Evolutionary conservation across 1,140 invertebrate species (phyloP).

Genomic region (Drosophila micromelanica): DNA sequence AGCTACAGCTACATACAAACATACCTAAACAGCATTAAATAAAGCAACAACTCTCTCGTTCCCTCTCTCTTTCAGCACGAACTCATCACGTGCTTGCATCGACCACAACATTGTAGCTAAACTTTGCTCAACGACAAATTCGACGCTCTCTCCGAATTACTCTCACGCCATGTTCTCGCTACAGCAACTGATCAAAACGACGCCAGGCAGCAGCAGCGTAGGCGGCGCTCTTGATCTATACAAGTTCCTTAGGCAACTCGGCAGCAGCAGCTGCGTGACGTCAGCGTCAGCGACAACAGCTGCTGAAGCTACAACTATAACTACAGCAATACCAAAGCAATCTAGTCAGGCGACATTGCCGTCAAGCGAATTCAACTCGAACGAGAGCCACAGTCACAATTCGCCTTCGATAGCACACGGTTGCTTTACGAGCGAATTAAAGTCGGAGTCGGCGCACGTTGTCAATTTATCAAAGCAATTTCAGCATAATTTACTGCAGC

Average conservation of each 20-base stretch:
- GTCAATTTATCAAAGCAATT: constrained; percentile 59
- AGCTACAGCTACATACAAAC: constrained; percentile 10
- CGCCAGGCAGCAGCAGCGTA: constrained; percentile 28
- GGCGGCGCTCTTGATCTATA: constrained; percentile 35
- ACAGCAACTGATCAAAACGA: constrained; percentile 77
- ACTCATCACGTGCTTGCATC: constrained; percentile 59
- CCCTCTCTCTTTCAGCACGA: constrained; percentile 18
- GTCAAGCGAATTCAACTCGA: constrained; percentile 59
- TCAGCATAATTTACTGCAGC: constrained; percentile 58
- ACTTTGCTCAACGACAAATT: constrained; percentile 1
- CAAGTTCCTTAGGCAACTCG: constrained; percentile 42
- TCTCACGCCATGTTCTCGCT: constrained; percentile 64
- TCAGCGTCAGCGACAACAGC: constrained; percentile 31
- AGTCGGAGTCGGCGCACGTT: constrained; percentile 64
- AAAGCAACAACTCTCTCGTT: constrained; percentile 30
- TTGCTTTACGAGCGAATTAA: constrained; percentile 56
- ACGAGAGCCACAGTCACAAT: constrained; percentile 57
- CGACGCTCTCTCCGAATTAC: constrained; percentile 6
- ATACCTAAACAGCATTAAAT: constrained; percentile 19
- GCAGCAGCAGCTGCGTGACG: constrained; percentile 47
- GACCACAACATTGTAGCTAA: constrained; percentile 57
- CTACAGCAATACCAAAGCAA: constrained; percentile 54
- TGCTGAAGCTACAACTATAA: constrained; percentile 38
- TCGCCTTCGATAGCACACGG: constrained; percentile 60
- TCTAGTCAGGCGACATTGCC: constrained; percentile 60